A percentile compares a stretch with the other conserved stretches of the same genome.
These are phyloP conservation scores for Eupeodes luniger DNA, from an alignment of 2,888 invertebrate species.

Conservation along the genomic window DNA sequence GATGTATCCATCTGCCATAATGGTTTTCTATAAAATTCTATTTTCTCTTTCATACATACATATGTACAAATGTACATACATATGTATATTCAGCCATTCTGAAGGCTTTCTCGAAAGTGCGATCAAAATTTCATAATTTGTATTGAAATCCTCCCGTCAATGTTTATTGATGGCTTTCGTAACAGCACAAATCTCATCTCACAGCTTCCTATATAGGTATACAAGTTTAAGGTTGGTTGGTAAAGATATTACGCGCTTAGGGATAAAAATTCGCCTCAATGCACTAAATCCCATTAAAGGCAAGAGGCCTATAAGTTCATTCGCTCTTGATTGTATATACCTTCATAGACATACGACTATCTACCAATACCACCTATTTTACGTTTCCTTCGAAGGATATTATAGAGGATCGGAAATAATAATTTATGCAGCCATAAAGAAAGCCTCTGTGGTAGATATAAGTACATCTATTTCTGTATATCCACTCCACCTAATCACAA, in stretches of 20 bases:
- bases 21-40: neutral
- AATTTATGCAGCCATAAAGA: constrained; percentile 71
- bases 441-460: constrained; percentile 54
- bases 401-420: constrained; percentile 67
- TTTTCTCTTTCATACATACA: neutral
- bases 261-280: constrained; percentile 64
- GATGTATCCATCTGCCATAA: constrained; percentile 6
- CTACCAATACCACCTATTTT: neutral
- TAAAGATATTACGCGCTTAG: constrained; percentile 21
- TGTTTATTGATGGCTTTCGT: constrained; percentile 24
- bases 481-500: constrained; percentile 44
- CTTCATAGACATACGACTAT: neutral
- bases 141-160: constrained; percentile 32
- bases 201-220: constrained; percentile 1
- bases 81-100: neutral
- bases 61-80: no score
- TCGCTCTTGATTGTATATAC: neutral
- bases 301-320: constrained; percentile 56
- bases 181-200: constrained; percentile 60
- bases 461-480: constrained; percentile 8
- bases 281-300: constrained; percentile 69
- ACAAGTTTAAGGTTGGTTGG: no score
- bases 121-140: constrained; percentile 65
- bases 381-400: constrained; percentile 63
- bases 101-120: constrained; percentile 7